Conservation (phyloP, 2,888 invertebrate genomes). For the Drosophila macrospina region DNA sequence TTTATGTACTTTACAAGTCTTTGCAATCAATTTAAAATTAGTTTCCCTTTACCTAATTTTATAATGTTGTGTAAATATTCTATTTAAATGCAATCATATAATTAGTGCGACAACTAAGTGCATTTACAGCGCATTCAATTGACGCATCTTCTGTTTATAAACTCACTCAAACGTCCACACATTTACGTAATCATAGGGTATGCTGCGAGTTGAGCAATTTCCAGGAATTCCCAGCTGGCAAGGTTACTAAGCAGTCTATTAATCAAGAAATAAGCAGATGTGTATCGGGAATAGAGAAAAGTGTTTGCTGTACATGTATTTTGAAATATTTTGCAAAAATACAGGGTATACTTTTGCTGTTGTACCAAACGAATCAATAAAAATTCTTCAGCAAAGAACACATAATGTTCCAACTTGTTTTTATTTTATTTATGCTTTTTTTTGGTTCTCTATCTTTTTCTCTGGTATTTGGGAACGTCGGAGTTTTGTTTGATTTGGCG, state of each 20-base stretch:
- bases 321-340: no score
- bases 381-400: background rate
- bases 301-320: no score
- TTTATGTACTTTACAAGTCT: background rate
- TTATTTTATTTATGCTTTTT: constrained; percentile 9
- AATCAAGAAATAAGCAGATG: no score
- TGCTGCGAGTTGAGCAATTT: background rate
- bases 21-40: no score
- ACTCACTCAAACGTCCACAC: no score
- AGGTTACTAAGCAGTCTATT: no score
- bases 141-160: constrained; percentile 10
- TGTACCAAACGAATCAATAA: background rate
- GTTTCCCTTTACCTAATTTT: no score
- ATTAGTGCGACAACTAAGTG: constrained; percentile 21
- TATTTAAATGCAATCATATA: no score
- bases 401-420: constrained; percentile 16
- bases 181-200: background rate
- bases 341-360: no score
- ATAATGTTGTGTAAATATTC: no score
- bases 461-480: constrained; percentile 26
- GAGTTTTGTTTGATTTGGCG: constrained; percentile 59
- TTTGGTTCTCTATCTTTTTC: constrained; percentile 11
- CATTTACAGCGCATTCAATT: constrained; percentile 6
- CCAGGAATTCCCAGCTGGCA: no score
- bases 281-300: no score